A percentile compares a stretch with the other conserved stretches of the same genome.
phyloP scores from a whole-genome alignment of 2,888 invertebrate genomes.

The Xestoiulus laeticollis region DNA sequence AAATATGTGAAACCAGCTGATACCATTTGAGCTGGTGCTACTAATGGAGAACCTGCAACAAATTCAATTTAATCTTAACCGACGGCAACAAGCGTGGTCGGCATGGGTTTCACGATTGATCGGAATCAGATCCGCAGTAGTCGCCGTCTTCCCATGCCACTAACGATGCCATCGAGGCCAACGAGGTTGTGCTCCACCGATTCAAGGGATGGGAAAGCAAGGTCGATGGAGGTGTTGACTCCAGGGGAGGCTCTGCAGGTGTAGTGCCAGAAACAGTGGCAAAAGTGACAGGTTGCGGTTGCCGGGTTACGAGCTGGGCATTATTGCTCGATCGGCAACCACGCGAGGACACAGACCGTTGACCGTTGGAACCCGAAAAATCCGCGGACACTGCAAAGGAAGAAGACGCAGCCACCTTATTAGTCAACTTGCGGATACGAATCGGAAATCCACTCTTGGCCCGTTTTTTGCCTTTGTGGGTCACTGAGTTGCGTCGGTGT shows the following conservation, averaged over 20 bases:
- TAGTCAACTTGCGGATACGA: slow-evolving; percentile 38
- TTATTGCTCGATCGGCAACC: not conserved
- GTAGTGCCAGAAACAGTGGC: not conserved
- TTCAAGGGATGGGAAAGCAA: slow-evolving; percentile 65
- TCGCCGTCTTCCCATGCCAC: slow-evolving; percentile 71
- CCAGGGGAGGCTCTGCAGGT: not conserved
- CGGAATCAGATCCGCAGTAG: slow-evolving; percentile 1
- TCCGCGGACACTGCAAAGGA: not conserved
- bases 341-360: not conserved
- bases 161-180: slow-evolving; percentile 77
- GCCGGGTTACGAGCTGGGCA: not conserved
- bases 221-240: not conserved
- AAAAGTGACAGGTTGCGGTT: slow-evolving; percentile 61
- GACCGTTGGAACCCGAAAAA: not conserved
- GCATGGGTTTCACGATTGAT: not conserved
- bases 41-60: not conserved
- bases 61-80: not conserved
- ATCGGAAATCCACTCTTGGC: slow-evolving; percentile 8
- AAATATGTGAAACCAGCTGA: not conserved
- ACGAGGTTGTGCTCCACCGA: slow-evolving; percentile 77
- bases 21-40: not conserved
- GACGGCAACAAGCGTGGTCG: not conserved
- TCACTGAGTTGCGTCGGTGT: not conserved
- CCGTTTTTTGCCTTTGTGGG: not conserved
- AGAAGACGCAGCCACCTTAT: slow-evolving; percentile 5